These are phyloP conservation scores for Galagoides demidoff DNA, from an alignment of 2,797 vertebrate species.

Conservation along the genomic window DNA sequence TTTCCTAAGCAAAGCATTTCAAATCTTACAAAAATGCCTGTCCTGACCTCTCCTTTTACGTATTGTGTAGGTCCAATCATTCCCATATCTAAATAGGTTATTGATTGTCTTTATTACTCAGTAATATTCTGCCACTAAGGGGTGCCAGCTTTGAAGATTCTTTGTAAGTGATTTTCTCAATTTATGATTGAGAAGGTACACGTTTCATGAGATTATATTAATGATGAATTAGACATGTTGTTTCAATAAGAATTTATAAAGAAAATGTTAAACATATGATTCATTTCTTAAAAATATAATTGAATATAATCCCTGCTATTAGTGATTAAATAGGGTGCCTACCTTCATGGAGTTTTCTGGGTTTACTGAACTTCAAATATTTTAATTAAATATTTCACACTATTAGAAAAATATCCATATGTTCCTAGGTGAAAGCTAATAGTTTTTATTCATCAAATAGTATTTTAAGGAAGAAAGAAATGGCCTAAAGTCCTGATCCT, in stretches of 20 bases:
- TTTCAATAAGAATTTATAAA: background rate
- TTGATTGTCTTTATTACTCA: background rate
- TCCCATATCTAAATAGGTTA: accelerated
- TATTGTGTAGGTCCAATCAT: accelerated
- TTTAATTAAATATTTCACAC: background rate
- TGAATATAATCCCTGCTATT: background rate
- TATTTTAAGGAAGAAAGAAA: conserved; percentile 1
- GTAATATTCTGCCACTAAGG: background rate
- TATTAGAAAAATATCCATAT: background rate
- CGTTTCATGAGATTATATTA: background rate
- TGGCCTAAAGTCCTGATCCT: background rate
- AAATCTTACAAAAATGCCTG: background rate
- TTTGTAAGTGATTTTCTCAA: background rate
- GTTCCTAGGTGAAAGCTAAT: background rate
- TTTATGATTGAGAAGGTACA: background rate
- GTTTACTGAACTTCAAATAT: background rate
- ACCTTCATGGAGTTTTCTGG: background rate
- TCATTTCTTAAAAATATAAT: background rate
- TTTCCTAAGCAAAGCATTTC: background rate
- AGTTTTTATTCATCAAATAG: background rate
- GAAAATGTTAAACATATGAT: background rate
- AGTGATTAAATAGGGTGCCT: background rate
- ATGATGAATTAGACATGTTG: background rate
- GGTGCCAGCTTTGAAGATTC: background rate
- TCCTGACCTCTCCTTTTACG: background rate